Percentiles rank a stretch among this genome's conserved stretches.
phyloP scores from a whole-genome alignment of 1,140 invertebrate genomes.

The Amphibalanus amphitrite region DNA sequence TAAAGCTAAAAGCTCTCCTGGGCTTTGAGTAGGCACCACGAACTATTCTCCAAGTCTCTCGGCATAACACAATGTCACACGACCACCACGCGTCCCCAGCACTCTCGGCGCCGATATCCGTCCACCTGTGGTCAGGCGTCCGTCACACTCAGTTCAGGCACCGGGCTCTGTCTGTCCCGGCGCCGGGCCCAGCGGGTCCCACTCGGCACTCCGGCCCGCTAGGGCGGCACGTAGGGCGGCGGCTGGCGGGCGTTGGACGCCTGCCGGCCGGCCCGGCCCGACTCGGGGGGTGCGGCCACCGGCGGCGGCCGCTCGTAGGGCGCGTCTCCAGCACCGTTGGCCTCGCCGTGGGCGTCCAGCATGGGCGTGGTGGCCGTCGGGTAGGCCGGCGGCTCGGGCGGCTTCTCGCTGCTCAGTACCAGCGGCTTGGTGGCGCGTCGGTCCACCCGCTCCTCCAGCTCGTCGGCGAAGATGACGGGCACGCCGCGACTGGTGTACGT shows the following conservation, averaged over 20 bases:
- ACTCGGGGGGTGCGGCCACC: slow-evolving; percentile 47
- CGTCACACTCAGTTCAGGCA: no score
- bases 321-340: slow-evolving; percentile 20
- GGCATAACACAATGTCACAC: no score
- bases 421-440: slow-evolving; percentile 68
- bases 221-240: slow-evolving; percentile 78
- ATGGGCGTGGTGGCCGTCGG: slow-evolving; percentile 38
- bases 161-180: no score
- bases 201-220: slow-evolving; percentile 27
- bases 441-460: slow-evolving; percentile 74
- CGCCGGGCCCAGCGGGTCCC: no score
- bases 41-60: no score
- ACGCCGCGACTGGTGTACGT: slow-evolving; percentile 72
- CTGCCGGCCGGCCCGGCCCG: slow-evolving; percentile 38
- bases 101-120: no score
- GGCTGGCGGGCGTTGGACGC: slow-evolving; percentile 72
- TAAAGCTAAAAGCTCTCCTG: no score
- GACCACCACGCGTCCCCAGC: no score
- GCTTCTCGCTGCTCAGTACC: slow-evolving; percentile 82
- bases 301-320: slow-evolving; percentile 57
- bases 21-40: no score
- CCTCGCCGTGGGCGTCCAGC: slow-evolving; percentile 26
- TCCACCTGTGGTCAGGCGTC: no score
- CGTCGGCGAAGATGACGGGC: slow-evolving; percentile 82
- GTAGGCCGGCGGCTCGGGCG: slow-evolving; percentile 60